Base-by-base conservation (phyloP, 1,140 invertebrate genomes). In the Panagrolaimus sp. region DNA sequence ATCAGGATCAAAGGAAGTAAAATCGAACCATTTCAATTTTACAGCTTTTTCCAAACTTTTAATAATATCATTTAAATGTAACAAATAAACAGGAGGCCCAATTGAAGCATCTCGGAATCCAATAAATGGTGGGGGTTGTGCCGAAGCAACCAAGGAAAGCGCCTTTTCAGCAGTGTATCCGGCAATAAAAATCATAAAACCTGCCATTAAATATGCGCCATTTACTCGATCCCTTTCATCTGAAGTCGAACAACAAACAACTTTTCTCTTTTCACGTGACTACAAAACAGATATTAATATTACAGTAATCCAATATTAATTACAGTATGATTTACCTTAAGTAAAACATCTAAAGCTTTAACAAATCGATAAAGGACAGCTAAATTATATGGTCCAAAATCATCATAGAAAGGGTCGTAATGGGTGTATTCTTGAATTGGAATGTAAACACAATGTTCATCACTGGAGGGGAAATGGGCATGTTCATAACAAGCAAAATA, bases 301-400 rank as follows among this genome's bases (percentile, higher is more conserved):
- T 28, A 66, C 17, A 47, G 24, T 26, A 15, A 63, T 47, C 17
- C 66, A n/a, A 45, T 24, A n/a, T 45, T 10, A 45, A 17, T 44
- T 67, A 71, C 7, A 15, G 47, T n/a, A n/a, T n/a, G n/a, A n/a
- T n/a, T n/a, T 70, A 86, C 78, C 44, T 46, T 63, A 3, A 73
- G 65, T 47, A 38, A 63, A 24, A 17, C 45, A 64, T 21, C 17
- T 8, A 38, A 62, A 69, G 38, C 62, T 46, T 15, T 66, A 14
- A 17, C 26, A 52, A 28, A 38, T 65, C 87, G 86, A 86, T 95
- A 96, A 26, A 98, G 85, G 88, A 94, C 92, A 62, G 92, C 91
- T 72, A 98, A 87, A 87, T 98, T 98, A 48, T 97, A 86, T 0
- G 96, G 96, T 8, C 96, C 96, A 87, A 98, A 98, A 85, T 98